Base-by-base conservation (phyloP, 2,797 vertebrate genomes). In the Ctenochaetus hawaiiensis region DNA sequence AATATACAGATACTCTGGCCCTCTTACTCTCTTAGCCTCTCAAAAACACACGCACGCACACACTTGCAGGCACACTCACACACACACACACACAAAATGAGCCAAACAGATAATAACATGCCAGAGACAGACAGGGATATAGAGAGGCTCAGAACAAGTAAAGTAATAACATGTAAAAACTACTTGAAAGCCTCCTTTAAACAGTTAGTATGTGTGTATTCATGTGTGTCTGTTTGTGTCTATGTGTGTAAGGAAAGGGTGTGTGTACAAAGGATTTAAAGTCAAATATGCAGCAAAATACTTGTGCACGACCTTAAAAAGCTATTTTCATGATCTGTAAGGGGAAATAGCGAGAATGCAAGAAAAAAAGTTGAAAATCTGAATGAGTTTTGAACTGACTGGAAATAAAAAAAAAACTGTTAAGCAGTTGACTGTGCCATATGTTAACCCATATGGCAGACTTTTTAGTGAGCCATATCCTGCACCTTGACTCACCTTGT, bases 401-500 rank as follows among this genome's bases (percentile, higher is more conserved):
- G 30, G 8, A 57, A 43, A 56, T 11, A 34, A 45, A 45, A 39
- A 20, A 2, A 13, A 34, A 34, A 34, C 5, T 49, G 1, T 16
- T 22, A 0, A 47, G 20, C 7, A n/a, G 22, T 34, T 34, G 5
- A 6, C 30, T 34, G 30, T 34, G 30, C 30, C 30, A 34, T 34
- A 34, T 34, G 30, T 34, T 34, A 34, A 34, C 30, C 30, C 30
- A 34, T 34, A 34, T 34, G 30, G 30, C 20, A 39, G 20, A n/a
- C 1, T 1, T 51, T 30, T 18, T 30, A 8, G 23, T 51, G 30
- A 12, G 23, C 16, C n/a, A 22, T 49, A 30, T 52, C 63, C 14
- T 56, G n/a, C 22, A 51, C 16, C 12, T 70, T 22, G 17, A 22
- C 69, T 94, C 89, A 99, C 98, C 97, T 98, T 99, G 94, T 98